These are phyloP conservation scores for Scomber scombrus DNA, from an alignment of 2,113 vertebrate species.

Conservation along the genomic window DNA sequence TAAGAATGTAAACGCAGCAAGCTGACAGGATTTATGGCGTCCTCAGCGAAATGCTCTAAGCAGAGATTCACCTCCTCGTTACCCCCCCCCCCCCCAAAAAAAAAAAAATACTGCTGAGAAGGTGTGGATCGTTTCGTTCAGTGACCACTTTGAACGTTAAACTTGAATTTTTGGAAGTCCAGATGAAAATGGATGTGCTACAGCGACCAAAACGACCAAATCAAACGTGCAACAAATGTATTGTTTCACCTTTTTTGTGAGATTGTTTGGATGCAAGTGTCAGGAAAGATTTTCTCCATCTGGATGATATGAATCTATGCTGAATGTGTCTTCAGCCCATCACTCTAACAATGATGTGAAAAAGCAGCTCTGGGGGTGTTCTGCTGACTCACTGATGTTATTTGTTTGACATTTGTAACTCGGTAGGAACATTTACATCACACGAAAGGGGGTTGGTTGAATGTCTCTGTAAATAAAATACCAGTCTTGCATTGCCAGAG, in stretches of 20 bases:
- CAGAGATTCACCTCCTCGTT: constrained; percentile 62
- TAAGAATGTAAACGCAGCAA: constrained; percentile 70
- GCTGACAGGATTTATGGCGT: constrained; percentile 57
- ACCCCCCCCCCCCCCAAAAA: neutral
- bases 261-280: neutral
- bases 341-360: no score
- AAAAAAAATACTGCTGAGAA: constrained; percentile 18
- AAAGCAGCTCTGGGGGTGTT: neutral
- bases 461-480: neutral
- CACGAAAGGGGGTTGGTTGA: neutral
- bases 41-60: constrained; percentile 52
- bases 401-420: neutral
- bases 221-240: neutral
- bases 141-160: neutral
- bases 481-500: neutral
- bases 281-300: neutral
- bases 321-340: no score
- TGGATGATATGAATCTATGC: no score
- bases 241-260: no score
- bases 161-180: neutral
- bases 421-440: neutral
- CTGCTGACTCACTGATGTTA: constrained; percentile 27
- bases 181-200: neutral
- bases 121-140: neutral
- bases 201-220: neutral